Base-by-base conservation (phyloP, 2,888 invertebrate species). In the Heteropelma amictum region DNA sequence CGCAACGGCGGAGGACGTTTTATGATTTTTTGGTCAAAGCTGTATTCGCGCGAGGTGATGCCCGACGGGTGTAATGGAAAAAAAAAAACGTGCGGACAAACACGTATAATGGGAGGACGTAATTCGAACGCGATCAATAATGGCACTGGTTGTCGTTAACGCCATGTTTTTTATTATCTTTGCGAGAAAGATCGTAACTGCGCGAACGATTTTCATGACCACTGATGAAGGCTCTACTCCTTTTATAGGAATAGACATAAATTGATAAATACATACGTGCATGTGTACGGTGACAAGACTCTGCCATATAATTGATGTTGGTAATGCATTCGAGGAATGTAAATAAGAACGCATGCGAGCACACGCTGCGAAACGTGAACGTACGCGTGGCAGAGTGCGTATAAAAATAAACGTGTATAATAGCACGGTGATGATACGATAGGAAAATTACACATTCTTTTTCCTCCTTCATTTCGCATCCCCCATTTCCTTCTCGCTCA, bases 351-450 rank as follows among this genome's bases (percentile, higher is more conserved):
- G 68, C 51, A 67, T 51, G 61, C 49, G 51, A 51, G 58, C 63
- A 63, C 45, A 63, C 63, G 40, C 72, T 54, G 17, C 58, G 61
- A 42, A 35, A 69, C 69, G 65, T 69, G 49, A 73, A 72, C 63
- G 72, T n/a, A 56, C 76, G 75, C 75, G 78, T 77, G 78, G 74
- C 78, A 17, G n/a, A n/a, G 30, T 63, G 63, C 76, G 72, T 71
- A 61, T 68, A 76, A 78, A 77, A 78, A 79, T 65, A 78, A 77
- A 73, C 67, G 78, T 47, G 47, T 71, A 75, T 76, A 69, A 77
- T 75, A 33, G 70, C 63, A 60, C 73, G 65, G 65, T 63, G 77
- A 76, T 72, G 71, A 77, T 74, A 71, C 64, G 67, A 78, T 75
- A 72, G 68, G 74, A 73, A 77, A 75, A 76, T 76, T 60, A 63